phyloP scores from a whole-genome alignment of 2,797 vertebrate species.

The Lutjanus argentimaculatus region DNA sequence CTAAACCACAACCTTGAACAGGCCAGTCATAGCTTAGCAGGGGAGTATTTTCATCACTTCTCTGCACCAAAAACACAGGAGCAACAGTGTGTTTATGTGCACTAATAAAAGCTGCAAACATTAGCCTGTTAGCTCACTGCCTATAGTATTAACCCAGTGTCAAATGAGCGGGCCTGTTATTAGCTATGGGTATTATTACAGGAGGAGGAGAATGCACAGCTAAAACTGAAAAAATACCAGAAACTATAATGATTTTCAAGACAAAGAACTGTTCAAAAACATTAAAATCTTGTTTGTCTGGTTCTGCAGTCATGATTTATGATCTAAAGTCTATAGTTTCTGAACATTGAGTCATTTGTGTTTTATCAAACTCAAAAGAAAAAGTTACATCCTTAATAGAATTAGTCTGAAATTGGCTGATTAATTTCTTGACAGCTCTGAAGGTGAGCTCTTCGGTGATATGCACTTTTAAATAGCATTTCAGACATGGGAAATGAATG shows the following conservation, averaged over 20 bases:
- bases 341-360: neutral
- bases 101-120: neutral
- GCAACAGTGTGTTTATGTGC: neutral
- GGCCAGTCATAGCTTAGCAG: neutral
- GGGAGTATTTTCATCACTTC: too few relatives aligned
- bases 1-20: neutral
- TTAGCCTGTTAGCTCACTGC: neutral
- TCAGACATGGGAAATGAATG: neutral
- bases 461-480: too few relatives aligned
- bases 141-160: neutral
- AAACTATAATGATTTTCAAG: neutral
- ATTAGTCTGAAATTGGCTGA: neutral
- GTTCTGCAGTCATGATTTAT: neutral
- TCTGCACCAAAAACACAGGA: too few relatives aligned
- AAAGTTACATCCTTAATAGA: neutral
- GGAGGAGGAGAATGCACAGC: neutral
- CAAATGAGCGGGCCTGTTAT: neutral
- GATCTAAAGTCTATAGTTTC: neutral
- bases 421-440: neutral
- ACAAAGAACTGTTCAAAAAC: neutral
- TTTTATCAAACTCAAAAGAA: neutral
- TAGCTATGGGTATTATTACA: neutral
- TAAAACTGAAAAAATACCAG: neutral
- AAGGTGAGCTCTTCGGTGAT: neutral
- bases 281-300: neutral